Percentiles rank a stretch among this genome's conserved stretches.
These are phyloP conservation scores for Heliconius ethilla DNA, from an alignment of 2,888 invertebrate genomes.

Conservation along the genomic window DNA sequence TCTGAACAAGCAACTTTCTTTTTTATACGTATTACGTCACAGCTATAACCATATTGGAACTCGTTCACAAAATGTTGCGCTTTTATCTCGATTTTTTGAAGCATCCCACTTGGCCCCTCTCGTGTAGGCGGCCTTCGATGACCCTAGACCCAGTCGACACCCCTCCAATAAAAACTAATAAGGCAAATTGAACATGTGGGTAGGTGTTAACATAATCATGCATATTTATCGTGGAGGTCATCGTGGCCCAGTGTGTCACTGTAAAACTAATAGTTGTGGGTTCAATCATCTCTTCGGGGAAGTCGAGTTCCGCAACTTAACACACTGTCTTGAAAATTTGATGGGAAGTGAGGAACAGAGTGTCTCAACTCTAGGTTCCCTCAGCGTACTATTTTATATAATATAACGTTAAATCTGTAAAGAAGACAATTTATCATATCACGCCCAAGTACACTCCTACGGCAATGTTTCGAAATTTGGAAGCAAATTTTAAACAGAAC, in stretches of 20 bases:
- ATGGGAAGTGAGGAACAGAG: too few species aligned
- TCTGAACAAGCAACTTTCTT: slow-evolving; percentile 13
- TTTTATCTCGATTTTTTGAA: slow-evolving; percentile 40
- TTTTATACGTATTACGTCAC: slow-evolving; percentile 22
- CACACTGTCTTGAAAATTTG: too few species aligned
- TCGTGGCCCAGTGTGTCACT: neutral
- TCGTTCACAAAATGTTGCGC: slow-evolving; percentile 25
- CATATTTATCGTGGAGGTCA: slow-evolving; percentile 10
- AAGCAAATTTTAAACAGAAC: neutral
- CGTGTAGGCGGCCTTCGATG: slow-evolving; percentile 45
- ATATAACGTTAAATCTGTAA: too few species aligned
- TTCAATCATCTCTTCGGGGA: neutral
- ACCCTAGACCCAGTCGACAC: slow-evolving; percentile 41
- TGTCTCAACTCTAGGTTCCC: too few species aligned
- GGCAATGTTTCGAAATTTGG: neutral
- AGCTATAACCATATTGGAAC: slow-evolving; percentile 14
- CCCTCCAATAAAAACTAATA: slow-evolving; percentile 46
- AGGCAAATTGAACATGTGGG: slow-evolving; percentile 44
- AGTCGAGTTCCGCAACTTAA: neutral
- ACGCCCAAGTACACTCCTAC: neutral
- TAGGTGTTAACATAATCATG: slow-evolving; percentile 29
- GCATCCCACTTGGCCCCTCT: slow-evolving; percentile 41
- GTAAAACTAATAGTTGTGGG: neutral
- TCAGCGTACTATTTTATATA: too few species aligned
- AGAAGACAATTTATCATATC: neutral